These are phyloP conservation scores for Larimichthys crocea DNA, from an alignment of 2,113 vertebrate species.

Conservation along the genomic window DNA sequence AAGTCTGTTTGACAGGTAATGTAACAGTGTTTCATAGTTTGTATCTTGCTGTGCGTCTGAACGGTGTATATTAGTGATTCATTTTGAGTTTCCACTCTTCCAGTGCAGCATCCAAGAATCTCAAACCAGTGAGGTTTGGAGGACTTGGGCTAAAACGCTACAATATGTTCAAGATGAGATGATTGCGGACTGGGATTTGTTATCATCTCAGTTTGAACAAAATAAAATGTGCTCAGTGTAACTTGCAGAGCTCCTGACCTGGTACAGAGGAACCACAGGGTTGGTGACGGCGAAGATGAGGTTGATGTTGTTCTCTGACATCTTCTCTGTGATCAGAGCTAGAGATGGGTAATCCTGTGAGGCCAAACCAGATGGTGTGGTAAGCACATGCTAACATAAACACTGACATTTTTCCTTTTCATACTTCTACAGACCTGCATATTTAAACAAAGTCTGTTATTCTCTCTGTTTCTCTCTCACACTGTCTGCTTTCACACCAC, in stretches of 20 bases:
- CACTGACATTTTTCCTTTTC: slow-evolving; percentile 44
- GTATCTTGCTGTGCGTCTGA: slow-evolving; percentile 6
- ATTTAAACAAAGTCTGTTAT: not conserved
- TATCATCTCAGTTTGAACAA: slow-evolving; percentile 6
- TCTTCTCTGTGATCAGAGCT: slow-evolving; percentile 96
- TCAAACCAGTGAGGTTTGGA: slow-evolving; percentile 58
- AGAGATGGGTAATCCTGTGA: slow-evolving; percentile 96
- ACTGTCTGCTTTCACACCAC: no score
- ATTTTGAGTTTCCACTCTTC: slow-evolving; percentile 50
- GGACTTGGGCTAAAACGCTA: not conserved
- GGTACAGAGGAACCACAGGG: slow-evolving; percentile 88
- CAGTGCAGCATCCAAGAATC: slow-evolving; percentile 42
- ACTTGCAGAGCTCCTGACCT: slow-evolving; percentile 83
- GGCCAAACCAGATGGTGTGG: not conserved
- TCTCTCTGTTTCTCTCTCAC: not conserved
- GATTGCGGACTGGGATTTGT: slow-evolving; percentile 18
- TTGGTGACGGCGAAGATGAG: slow-evolving; percentile 97
- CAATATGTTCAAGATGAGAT: slow-evolving; percentile 30
- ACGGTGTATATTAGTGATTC: slow-evolving; percentile 11
- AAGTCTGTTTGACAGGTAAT: not conserved
- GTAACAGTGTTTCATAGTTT: slow-evolving; percentile 10
- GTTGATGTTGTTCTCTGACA: slow-evolving; percentile 98
- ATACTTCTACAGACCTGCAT: not conserved
- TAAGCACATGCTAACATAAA: slow-evolving; percentile 11
- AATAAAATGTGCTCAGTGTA: not conserved